Conservation (phyloP, 2,797 vertebrate species). For the Periparus ater region DNA sequence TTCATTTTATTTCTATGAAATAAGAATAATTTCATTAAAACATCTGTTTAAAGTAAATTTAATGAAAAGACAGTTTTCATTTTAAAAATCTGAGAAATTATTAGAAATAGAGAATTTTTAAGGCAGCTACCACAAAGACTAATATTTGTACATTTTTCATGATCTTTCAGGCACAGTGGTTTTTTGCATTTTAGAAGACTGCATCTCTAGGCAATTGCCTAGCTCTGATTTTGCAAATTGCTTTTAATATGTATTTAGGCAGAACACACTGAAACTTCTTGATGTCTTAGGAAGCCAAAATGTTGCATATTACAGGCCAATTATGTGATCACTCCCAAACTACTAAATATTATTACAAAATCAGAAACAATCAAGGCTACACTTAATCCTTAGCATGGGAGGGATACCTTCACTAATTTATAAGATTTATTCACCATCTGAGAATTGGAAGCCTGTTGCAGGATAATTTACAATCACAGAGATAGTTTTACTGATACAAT, state of each 20-base stretch:
- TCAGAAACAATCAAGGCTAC: not conserved
- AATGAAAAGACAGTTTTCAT: not conserved
- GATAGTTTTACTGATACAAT: not conserved
- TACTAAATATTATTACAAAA: not conserved
- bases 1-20: not conserved
- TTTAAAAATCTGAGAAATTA: not conserved
- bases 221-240: not conserved
- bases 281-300: not conserved
- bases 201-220: not conserved
- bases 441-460: not conserved
- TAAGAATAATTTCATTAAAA: not conserved
- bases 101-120: not conserved
- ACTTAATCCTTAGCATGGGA: not conserved
- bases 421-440: not conserved
- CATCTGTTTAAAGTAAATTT: not conserved
- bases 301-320: not conserved
- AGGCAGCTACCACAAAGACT: not conserved
- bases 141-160: not conserved
- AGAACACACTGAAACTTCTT: not conserved
- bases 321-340: not conserved
- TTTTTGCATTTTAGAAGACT: not conserved
- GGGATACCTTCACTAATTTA: not conserved
- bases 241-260: not conserved
- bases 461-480: not conserved
- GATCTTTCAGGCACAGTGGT: fast-evolving